Base-by-base conservation (phyloP, 2,888 invertebrate genomes). In the Pyrochroa serraticornis region DNA sequence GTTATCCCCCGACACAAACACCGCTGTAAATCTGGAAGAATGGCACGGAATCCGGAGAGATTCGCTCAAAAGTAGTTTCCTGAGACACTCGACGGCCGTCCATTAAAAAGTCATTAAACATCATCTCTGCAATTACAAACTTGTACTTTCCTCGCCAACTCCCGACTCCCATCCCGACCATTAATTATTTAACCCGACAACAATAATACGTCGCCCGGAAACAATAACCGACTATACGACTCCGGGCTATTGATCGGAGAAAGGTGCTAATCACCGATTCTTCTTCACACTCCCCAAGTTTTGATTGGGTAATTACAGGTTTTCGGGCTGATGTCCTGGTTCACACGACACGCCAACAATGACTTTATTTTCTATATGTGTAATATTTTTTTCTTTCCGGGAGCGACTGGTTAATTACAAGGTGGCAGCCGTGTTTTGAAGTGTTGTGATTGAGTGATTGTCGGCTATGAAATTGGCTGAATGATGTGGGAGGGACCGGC, bases 31-130 rank as follows among this genome's bases (percentile, higher is more conserved):
- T 53, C 53, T 53, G 39, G 42, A 53, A 46, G 45, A 45, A 35
- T 41, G 35, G 35, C 22, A 3, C 45, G 46, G 49, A 65, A 64
- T 66, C 61, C 60, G 61, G 63, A n/a, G 54, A 60, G 63, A 65
- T 63, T 60, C 64, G 67, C 67, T 65, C 63, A 62, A 66, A 68
- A 65, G 65, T 64, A 58, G 63, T 63, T 67, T 67, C 67, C 65
- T 51, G 56, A 60, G 49, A 56, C 66, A 65, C 58, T 58, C 58
- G 69, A 62, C 65, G 70, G 80, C 68, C 78, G 78, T 82, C 84
- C 83, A 85, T 85, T 85, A 85, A 85, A 85, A 85, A 85, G 83
- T 85, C 84, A 84, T 85, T 85, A 85, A 84, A 85, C 84, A 84
- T 84, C 83, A 84, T 84, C 84, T 82, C 84, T 79, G 81, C 84